Evolutionary conservation across 2,113 vertebrate genomes (phyloP).

Genomic region (Leiothrix lutea): DNA sequence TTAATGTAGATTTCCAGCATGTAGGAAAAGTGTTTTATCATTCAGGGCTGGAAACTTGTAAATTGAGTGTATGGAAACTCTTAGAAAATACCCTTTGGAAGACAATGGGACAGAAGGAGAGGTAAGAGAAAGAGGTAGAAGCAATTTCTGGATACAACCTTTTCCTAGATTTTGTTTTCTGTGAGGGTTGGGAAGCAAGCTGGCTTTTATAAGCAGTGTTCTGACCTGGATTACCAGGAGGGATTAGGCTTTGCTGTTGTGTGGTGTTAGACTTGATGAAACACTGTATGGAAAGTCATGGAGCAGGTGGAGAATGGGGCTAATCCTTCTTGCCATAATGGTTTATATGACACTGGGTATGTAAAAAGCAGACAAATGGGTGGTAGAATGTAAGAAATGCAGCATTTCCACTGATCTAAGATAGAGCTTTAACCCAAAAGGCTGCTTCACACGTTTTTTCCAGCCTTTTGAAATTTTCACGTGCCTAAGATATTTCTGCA

Average conservation of each 20-base stretch:
- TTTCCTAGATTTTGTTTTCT: background rate
- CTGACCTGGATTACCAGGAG: constrained; percentile 27
- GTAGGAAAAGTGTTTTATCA: background rate
- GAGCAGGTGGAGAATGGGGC: constrained; percentile 52
- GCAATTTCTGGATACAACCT: background rate
- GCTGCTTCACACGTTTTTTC: constrained; percentile 9
- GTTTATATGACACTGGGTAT: background rate
- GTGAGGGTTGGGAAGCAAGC: background rate
- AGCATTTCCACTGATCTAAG: constrained; percentile 2
- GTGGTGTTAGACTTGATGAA: constrained; percentile 34
- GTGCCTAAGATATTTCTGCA: constrained; percentile 55
- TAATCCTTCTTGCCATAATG: constrained; percentile 41
- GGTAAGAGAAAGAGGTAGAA: background rate
- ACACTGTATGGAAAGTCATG: constrained; percentile 7
- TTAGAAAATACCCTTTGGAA: background rate
- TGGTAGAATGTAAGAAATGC: constrained; percentile 29
- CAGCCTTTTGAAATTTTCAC: constrained; percentile 48
- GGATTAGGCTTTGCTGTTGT: constrained; percentile 29
- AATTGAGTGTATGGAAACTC: background rate
- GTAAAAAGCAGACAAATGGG: constrained; percentile 12
- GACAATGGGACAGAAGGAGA: background rate
- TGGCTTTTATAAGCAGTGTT: background rate
- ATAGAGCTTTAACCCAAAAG: constrained; percentile 38
- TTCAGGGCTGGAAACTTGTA: background rate
- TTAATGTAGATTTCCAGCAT: background rate